Evolutionary conservation across 2,888 invertebrate genomes (phyloP), one percentile per base, ranked within the genome.

Genomic region (Dascillus cervinus): DNA sequence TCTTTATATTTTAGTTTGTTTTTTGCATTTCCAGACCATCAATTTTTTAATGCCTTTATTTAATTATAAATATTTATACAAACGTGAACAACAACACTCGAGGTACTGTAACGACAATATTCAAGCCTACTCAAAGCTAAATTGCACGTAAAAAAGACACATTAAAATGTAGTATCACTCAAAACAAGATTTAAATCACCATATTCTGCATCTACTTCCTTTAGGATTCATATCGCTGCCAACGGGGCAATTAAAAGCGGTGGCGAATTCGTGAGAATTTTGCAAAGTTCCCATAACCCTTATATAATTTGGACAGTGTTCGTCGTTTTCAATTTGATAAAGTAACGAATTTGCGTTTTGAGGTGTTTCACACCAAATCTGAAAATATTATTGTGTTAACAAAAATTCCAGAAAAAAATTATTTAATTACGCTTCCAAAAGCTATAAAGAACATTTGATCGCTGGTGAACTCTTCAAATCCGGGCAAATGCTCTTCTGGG

Each of bases 331-430:
- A 2, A 85, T 55, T 36, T 82, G 79, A 43, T n/a, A n/a, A n/a
- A n/a, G n/a, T n/a, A n/a, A n/a, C n/a, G n/a, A n/a, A n/a, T n/a
- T n/a, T n/a, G n/a, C n/a, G n/a, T n/a, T n/a, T n/a, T n/a, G n/a
- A n/a, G n/a, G n/a, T n/a, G n/a, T 74, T 56, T 88, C 87, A 58
- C 91, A 91, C 91, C 91, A 91, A 6, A 89, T 69, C 83, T 85
- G 63, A 15, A 58, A 51, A 8, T 17, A n/a, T n/a, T n/a, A 6
- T 4, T 17, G 17, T 17, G 17, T 17, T 17, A 17, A 17, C 8
- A 17, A 17, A 17, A 26, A 26, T 23, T 23, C 9, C 5, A 19
- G 9, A 19, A 15, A n/a, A n/a, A n/a, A n/a, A n/a, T n/a, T 4
- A 15, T 12, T 11, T 9, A n/a, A 75, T 71, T 63, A 84, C 84